Percentiles rank a stretch among this genome's conserved stretches.
These are phyloP conservation scores for Cyprinodon variegatus DNA, from an alignment of 2,113 vertebrate genomes.

Conservation along the genomic window DNA sequence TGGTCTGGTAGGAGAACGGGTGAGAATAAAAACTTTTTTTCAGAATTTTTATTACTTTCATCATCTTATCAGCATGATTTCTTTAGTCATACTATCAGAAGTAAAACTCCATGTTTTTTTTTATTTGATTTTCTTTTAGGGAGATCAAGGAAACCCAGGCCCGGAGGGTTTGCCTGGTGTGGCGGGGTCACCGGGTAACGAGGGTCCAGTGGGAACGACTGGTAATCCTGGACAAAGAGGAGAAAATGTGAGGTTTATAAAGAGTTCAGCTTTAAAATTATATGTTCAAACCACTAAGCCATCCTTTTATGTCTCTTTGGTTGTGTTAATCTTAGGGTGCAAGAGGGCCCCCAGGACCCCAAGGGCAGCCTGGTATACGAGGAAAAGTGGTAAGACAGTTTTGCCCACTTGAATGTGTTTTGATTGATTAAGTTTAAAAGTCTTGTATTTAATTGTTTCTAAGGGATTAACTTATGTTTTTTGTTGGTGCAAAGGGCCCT, in stretches of 20 bases:
- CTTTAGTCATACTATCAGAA: background rate
- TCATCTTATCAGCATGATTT: background rate
- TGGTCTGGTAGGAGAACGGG: constrained; percentile 88
- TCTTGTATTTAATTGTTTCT: background rate
- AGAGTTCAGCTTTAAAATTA: background rate
- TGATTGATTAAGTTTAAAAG: background rate
- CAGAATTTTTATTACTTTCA: background rate
- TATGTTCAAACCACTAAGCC: background rate
- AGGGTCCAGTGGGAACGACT: constrained; percentile 89
- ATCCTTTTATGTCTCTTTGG: background rate
- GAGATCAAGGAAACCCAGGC: constrained; percentile 90
- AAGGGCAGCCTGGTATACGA: constrained; percentile 83
- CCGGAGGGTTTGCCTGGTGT: constrained; percentile 88
- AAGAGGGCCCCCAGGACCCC: constrained; percentile 84
- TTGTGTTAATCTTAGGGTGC: constrained; percentile 81
- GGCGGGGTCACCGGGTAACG: constrained; percentile 86
- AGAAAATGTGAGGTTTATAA: constrained; percentile 81
- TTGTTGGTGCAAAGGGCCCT: constrained; percentile 83
- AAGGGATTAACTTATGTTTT: background rate
- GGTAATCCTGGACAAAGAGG: constrained; percentile 90
- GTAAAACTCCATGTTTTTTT: background rate
- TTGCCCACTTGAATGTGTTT: background rate
- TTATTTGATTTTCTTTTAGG: constrained; percentile 74
- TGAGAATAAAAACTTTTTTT: constrained; percentile 70
- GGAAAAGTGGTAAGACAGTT: constrained; percentile 85